Conservation (phyloP, 2,888 invertebrate species). For the Trichopria drosophilae region DNA sequence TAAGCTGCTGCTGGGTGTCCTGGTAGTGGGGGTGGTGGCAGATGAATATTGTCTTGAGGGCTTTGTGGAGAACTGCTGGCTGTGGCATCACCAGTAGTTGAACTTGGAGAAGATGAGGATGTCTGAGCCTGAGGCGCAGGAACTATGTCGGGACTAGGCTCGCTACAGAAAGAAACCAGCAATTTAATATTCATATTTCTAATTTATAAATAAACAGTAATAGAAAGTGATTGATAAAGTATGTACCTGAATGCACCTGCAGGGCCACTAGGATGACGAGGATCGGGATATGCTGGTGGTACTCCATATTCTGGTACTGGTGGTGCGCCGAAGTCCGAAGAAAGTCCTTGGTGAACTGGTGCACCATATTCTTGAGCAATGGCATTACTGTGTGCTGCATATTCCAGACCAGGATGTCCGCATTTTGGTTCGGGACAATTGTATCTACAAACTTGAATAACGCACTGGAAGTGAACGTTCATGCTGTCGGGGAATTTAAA, state of each 20-base stretch:
- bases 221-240: background rate
- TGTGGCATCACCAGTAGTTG: slow-evolving; percentile 66
- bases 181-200: background rate
- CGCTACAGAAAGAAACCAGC: too few species aligned
- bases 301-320: slow-evolving; percentile 71
- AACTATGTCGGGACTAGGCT: slow-evolving; percentile 78
- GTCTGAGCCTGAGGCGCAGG: slow-evolving; percentile 82
- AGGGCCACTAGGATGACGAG: slow-evolving; percentile 83
- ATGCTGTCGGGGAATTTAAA: slow-evolving; percentile 96
- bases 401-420: slow-evolving; percentile 62
- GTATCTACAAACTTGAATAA: slow-evolving; percentile 91
- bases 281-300: slow-evolving; percentile 84
- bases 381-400: slow-evolving; percentile 57
- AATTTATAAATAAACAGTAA: slow-evolving; percentile 1
- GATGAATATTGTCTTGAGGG: slow-evolving; percentile 66
- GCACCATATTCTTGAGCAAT: slow-evolving; percentile 69
- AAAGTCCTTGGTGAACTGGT: slow-evolving; percentile 61
- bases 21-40: slow-evolving; percentile 79
- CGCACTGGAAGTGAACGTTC: slow-evolving; percentile 97
- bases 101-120: slow-evolving; percentile 68
- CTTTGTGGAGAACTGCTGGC: slow-evolving; percentile 60
- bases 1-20: slow-evolving; percentile 79
- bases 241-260: slow-evolving; percentile 69
- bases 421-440: slow-evolving; percentile 93
- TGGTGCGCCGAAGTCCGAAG: slow-evolving; percentile 73